phyloP scores from a whole-genome alignment of 2,888 invertebrate genomes.

The Liposcelis brunnea region DNA sequence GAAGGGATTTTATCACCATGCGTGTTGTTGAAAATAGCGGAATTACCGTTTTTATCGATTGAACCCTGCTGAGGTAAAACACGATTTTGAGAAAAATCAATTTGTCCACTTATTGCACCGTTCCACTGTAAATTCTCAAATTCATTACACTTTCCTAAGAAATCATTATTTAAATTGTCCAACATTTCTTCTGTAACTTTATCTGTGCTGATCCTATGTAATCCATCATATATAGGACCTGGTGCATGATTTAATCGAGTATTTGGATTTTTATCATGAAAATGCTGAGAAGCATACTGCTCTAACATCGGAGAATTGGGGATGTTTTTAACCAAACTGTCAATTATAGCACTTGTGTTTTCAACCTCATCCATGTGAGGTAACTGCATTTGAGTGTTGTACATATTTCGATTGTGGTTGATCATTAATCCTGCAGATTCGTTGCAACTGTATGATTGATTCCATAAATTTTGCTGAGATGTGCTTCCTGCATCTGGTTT shows the following conservation, averaged over 20 bases:
- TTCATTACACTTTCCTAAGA: not conserved
- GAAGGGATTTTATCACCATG: not conserved
- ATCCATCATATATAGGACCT: not conserved
- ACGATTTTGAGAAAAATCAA: not conserved
- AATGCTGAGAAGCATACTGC: not conserved
- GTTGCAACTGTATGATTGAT: not conserved
- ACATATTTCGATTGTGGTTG: not conserved
- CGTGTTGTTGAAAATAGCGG: not conserved
- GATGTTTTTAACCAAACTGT: conserved; percentile 4
- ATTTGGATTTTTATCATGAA: too few relatives aligned
- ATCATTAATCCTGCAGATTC: not conserved
- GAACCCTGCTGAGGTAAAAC: not conserved
- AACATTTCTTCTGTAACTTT: conserved; percentile 2
- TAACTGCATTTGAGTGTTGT: not conserved
- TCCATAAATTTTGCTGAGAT: not conserved
- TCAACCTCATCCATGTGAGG: not conserved
- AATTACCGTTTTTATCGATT: conserved; percentile 4
- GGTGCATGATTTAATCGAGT: not conserved
- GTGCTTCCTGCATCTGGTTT: not conserved
- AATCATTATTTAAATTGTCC: not conserved
- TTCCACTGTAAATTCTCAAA: not conserved
- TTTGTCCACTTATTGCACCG: not conserved
- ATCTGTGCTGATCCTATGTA: conserved; percentile 5
- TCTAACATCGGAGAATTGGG: not conserved
- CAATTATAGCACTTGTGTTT: not conserved